phyloP scores from a whole-genome alignment of 2,888 invertebrate genomes.

The Lasioglossum villosulum region DNA sequence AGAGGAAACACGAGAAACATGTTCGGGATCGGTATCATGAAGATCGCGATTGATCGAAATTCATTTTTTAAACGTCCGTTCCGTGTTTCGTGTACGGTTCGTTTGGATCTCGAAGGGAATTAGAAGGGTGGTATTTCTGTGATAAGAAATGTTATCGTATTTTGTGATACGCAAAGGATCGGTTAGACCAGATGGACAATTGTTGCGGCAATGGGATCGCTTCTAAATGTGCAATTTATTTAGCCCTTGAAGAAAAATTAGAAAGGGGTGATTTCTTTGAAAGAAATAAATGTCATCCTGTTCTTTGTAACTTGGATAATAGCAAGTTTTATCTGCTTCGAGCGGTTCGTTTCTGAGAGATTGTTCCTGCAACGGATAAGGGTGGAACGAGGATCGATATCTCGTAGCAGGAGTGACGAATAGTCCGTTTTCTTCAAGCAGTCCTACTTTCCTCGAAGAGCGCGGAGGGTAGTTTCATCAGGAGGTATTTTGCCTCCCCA shows the following conservation, averaged over 20 bases:
- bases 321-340: background rate
- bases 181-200: background rate
- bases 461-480: constrained; percentile 10
- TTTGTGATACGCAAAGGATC: background rate
- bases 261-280: background rate
- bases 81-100: background rate
- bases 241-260: background rate
- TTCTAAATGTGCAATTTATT: too few species aligned
- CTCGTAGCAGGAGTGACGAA: constrained; percentile 9
- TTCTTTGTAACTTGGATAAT: too few species aligned
- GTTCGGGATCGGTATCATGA: background rate
- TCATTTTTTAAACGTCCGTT: background rate
- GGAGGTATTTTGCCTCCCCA: background rate
- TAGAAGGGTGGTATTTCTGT: background rate
- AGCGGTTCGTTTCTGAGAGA: background rate
- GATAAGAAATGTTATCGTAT: background rate
- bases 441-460: constrained; percentile 8
- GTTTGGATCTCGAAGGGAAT: background rate
- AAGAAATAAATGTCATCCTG: too few species aligned
- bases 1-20: background rate
- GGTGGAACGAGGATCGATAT: constrained; percentile 1
- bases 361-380: background rate
- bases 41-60: background rate
- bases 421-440: constrained; percentile 13
- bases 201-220: background rate